Conservation (phyloP, 1,140 invertebrate species). For the Varroa destructor region DNA sequence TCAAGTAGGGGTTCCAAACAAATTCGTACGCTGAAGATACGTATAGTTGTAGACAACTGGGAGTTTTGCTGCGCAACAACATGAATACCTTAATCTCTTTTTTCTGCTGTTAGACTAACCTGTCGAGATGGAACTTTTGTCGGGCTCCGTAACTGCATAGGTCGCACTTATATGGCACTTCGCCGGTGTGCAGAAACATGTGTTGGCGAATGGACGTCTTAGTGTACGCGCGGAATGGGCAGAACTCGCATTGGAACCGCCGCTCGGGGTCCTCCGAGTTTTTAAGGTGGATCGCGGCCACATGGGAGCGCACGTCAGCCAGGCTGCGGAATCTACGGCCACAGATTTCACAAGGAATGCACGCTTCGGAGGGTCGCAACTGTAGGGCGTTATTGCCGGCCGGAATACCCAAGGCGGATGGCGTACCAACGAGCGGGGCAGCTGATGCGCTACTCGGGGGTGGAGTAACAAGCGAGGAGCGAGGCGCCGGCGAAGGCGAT, state of each 20-base stretch:
- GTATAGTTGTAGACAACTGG: too few relatives aligned
- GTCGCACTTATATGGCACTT: slow-evolving; percentile 23
- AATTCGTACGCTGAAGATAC: too few relatives aligned
- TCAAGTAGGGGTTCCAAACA: too few relatives aligned
- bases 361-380: slow-evolving; percentile 24
- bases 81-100: too few relatives aligned
- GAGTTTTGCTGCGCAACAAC: too few relatives aligned
- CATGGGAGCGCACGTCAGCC: slow-evolving; percentile 17
- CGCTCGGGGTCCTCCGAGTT: slow-evolving; percentile 26
- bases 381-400: slow-evolving; percentile 24
- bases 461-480: neutral
- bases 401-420: slow-evolving; percentile 12
- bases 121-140: slow-evolving; percentile 25
- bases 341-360: slow-evolving; percentile 25
- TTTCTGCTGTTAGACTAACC: neutral
- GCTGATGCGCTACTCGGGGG: neutral
- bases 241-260: slow-evolving; percentile 26
- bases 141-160: slow-evolving; percentile 17
- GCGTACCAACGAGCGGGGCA: neutral
- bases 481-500: slow-evolving; percentile 3
- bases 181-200: slow-evolving; percentile 25
- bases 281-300: slow-evolving; percentile 21
- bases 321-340: slow-evolving; percentile 26
- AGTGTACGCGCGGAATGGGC: slow-evolving; percentile 19
- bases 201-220: slow-evolving; percentile 25